Evolutionary conservation across 1,140 invertebrate genomes (phyloP), one percentile per base, ranked within the genome.

Genomic region (Steinernema khuongi): DNA sequence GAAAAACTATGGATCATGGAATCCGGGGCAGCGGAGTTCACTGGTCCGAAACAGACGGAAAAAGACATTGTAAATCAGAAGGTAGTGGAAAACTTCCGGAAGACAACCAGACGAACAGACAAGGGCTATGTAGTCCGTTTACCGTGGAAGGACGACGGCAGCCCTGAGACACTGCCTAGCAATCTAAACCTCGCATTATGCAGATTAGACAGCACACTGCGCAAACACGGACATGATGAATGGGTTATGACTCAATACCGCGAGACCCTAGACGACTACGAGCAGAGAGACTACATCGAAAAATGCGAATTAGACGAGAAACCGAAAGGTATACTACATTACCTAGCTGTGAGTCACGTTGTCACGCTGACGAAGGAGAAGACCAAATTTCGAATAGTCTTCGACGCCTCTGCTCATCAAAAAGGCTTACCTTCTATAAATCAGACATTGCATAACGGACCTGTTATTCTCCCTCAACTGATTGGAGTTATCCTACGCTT

Each of bases 401-500:
- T 41, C n/a, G 36, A 41, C n/a, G 36, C 36, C n/a, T 41, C 36
- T n/a, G 36, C 36, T n/a, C 36, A 41, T n/a, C n/a, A 11, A 7
- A 41, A 41, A n/a, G n/a, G n/a, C 36, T 41, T 7, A 11, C 36
- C 36, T 11, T 11, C 7, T n/a, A 11, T 41, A 41, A 41, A 41
- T n/a, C 7, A 41, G 7, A 41, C n/a, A n/a, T 11, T 41, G 36
- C 36, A 41, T n/a, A 41, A 7, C 7, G 36, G 36, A 41, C 36
- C 36, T 7, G n/a, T n/a, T 11, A 41, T 41, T n/a, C n/a, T 41
- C 7, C 36, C 36, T 41, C 7, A 7, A 41, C 7, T 41, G 7
- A n/a, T 41, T 11, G 36, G 36, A 41, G n/a, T 41, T 7, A 7
- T 41, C 36, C n/a, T 77, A 14, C 11, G 71, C 22, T 44, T 77